Percentiles rank a stretch among this genome's conserved stretches.
Conservation (phyloP, 2,797 vertebrate genomes). For the Peromyscus attwateri region DNA sequence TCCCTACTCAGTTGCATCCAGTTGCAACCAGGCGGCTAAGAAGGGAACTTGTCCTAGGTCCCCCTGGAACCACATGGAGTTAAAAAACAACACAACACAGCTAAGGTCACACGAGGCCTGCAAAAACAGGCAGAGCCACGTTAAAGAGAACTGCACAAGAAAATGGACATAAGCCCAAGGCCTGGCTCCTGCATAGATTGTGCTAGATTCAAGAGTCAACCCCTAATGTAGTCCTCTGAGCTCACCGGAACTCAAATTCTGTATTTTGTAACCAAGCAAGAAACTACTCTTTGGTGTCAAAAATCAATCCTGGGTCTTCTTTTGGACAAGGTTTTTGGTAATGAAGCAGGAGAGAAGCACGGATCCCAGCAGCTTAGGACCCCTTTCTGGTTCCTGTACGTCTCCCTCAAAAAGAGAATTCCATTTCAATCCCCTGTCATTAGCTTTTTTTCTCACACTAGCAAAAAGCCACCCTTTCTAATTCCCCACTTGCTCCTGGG, state of each 20-base stretch:
- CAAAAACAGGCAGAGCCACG: background rate
- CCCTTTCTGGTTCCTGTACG: background rate
- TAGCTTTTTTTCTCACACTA: background rate
- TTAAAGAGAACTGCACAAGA: background rate
- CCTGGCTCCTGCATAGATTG: background rate
- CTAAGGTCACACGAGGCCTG: background rate
- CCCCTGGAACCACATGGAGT: background rate
- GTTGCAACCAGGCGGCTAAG: background rate
- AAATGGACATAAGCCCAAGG: rapidly evolving
- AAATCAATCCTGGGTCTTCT: background rate
- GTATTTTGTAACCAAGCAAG: background rate
- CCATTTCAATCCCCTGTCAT: background rate
- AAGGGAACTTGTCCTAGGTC: background rate
- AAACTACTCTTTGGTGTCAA: background rate
- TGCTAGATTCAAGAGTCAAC: background rate
- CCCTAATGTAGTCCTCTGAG: background rate
- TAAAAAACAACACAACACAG: background rate
- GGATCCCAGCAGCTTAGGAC: background rate
- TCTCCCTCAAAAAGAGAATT: background rate
- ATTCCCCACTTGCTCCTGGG: background rate
- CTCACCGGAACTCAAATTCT: background rate
- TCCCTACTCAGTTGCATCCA: background rate
- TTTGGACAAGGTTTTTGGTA: background rate
- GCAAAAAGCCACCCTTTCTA: background rate
- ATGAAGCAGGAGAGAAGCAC: background rate